Evolutionary conservation across 2,888 invertebrate species (phyloP).

Genomic region (Drosophila buzzatii): DNA sequence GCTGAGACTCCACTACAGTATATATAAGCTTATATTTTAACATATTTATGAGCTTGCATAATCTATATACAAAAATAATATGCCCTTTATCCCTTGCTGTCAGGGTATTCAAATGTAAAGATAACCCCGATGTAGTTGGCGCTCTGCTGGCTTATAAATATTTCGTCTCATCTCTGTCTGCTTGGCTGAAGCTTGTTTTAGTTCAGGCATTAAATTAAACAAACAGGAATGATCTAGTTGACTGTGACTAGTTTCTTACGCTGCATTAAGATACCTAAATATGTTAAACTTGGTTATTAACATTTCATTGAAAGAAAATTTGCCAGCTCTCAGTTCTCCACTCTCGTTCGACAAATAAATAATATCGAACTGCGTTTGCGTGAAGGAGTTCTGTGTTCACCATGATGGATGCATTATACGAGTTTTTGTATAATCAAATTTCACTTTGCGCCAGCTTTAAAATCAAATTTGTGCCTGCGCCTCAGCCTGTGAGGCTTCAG

Average conservation of each 20-base stretch:
- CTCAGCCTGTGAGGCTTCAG: constrained; percentile 42
- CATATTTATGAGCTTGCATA: not conserved
- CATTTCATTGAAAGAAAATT: not conserved
- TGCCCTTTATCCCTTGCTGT: not conserved
- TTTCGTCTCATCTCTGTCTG: constrained; percentile 7
- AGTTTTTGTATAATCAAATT: constrained; percentile 69
- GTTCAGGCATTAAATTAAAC: constrained; percentile 57
- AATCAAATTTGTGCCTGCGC: constrained; percentile 66
- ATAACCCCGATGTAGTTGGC: constrained; percentile 35
- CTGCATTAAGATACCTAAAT: not conserved
- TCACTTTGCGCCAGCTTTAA: constrained; percentile 71
- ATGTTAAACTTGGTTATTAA: not conserved
- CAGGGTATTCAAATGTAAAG: not conserved
- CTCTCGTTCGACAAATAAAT: not conserved
- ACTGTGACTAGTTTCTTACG: not conserved
- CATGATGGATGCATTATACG: constrained; percentile 21
- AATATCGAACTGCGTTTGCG: constrained; percentile 6
- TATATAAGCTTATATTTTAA: not conserved
- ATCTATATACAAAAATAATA: not conserved
- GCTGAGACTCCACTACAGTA: not conserved
- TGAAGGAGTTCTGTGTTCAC: constrained; percentile 16
- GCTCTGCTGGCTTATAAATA: constrained; percentile 25
- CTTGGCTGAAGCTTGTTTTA: constrained; percentile 25
- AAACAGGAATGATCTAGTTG: constrained; percentile 12
- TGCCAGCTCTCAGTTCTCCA: not conserved